These are phyloP conservation scores for Trochalopteron elliotii DNA, from an alignment of 2,113 vertebrate species.

Conservation along the genomic window DNA sequence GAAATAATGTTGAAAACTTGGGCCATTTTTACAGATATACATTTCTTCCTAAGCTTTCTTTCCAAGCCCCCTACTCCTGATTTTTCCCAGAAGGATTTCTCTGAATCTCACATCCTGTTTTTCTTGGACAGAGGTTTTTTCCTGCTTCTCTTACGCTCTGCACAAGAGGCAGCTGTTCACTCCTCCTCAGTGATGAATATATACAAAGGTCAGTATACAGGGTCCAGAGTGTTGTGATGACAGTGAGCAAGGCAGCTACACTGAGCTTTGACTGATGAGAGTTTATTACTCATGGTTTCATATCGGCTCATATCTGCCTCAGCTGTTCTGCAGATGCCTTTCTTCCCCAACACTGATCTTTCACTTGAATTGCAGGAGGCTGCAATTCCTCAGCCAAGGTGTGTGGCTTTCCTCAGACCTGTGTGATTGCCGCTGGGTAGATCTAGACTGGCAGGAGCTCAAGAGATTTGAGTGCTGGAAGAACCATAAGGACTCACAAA, in stretches of 20 bases:
- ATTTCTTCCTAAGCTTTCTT: neutral
- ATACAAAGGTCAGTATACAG: neutral
- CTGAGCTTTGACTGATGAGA: constrained; percentile 8
- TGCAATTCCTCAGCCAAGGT: neutral
- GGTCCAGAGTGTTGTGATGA: neutral
- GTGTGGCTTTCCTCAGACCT: neutral
- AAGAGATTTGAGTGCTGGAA: neutral
- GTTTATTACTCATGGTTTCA: neutral
- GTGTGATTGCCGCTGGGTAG: neutral
- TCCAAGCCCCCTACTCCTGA: neutral
- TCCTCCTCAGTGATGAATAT: neutral
- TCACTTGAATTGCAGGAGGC: neutral
- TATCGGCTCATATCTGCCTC: neutral
- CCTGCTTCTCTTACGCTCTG: neutral
- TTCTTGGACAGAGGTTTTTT: neutral
- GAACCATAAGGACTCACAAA: neutral
- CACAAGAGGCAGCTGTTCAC: neutral
- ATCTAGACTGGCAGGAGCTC: neutral
- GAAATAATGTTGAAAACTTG: neutral
- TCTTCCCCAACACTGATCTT: neutral
- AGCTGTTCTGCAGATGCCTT: constrained; percentile 1
- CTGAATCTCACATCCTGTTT: neutral
- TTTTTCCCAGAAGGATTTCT: neutral
- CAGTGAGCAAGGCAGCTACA: neutral
- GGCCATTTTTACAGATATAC: neutral